These are phyloP conservation scores for Tenthredo mesomela DNA, from an alignment of 2,888 invertebrate genomes.

Conservation along the genomic window DNA sequence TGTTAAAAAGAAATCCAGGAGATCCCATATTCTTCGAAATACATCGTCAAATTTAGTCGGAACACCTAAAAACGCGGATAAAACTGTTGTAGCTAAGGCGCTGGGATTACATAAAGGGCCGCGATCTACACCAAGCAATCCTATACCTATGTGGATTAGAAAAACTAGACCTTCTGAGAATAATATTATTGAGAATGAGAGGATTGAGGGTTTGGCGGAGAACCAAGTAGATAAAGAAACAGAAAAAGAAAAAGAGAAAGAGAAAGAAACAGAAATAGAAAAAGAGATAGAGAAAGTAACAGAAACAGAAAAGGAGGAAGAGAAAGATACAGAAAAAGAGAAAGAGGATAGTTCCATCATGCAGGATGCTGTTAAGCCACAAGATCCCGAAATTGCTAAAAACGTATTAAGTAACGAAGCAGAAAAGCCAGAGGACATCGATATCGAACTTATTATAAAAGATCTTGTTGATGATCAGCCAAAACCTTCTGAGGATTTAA, in stretches of 20 bases:
- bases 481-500: not conserved
- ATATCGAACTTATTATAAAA: not conserved
- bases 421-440: not conserved
- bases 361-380: not conserved
- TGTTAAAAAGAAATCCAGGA: conserved; percentile 45
- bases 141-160: conserved; percentile 41
- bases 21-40: conserved; percentile 39
- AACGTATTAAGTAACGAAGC: not conserved
- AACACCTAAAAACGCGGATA: conserved; percentile 1
- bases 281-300: not conserved
- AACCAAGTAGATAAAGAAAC: not conserved
- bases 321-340: not conserved
- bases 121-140: conserved; percentile 48
- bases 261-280: not conserved
- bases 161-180: conserved; percentile 26
- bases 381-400: not conserved
- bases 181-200: not conserved
- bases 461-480: not conserved
- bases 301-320: not conserved
- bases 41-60: not conserved
- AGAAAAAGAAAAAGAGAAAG: not conserved
- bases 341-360: not conserved
- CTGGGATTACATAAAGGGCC: not conserved
- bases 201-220: not conserved
- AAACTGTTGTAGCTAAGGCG: not conserved